Evolutionary conservation across 30 jellyfish, hydroid and myxozoan species (phyloP).

Genomic region (Aurelia coerulea): DNA sequence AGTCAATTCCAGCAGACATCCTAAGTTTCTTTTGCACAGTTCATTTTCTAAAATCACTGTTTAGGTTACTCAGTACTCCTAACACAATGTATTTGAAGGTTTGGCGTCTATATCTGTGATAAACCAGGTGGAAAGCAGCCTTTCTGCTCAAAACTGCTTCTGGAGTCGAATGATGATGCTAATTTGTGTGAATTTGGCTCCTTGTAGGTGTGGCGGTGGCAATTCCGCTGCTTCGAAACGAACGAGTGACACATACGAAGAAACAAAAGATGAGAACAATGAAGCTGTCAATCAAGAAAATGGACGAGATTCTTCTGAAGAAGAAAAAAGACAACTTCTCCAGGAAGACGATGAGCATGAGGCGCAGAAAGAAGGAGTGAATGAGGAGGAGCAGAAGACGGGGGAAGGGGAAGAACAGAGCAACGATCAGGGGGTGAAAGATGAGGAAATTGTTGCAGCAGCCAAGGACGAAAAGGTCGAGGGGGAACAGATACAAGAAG

Average conservation of each 20-base stretch:
- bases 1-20: too few relatives aligned
- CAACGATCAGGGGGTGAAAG: constrained; percentile 5
- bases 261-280: constrained; percentile 16
- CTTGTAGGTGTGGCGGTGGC: constrained; percentile 46
- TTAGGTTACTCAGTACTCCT: too few relatives aligned
- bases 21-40: too few relatives aligned
- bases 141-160: too few relatives aligned
- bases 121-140: too few relatives aligned
- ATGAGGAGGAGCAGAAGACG: constrained; percentile 17
- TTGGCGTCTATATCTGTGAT: too few relatives aligned
- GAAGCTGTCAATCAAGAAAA: background rate
- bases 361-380: constrained; percentile 16
- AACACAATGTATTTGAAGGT: too few relatives aligned
- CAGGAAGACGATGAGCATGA: constrained; percentile 22
- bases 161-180: too few relatives aligned
- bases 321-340: background rate
- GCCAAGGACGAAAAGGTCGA: background rate
- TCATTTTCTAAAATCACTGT: too few relatives aligned
- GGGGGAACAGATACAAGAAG: too few relatives aligned
- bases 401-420: constrained; percentile 21
- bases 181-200: too few relatives aligned
- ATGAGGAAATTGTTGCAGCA: background rate
- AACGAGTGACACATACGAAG: constrained; percentile 19
- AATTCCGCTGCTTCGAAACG: constrained; percentile 32
- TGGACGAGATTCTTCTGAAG: background rate